These are phyloP conservation scores for Amphipoea lucens DNA, from an alignment of 2,888 invertebrate genomes.

Conservation along the genomic window DNA sequence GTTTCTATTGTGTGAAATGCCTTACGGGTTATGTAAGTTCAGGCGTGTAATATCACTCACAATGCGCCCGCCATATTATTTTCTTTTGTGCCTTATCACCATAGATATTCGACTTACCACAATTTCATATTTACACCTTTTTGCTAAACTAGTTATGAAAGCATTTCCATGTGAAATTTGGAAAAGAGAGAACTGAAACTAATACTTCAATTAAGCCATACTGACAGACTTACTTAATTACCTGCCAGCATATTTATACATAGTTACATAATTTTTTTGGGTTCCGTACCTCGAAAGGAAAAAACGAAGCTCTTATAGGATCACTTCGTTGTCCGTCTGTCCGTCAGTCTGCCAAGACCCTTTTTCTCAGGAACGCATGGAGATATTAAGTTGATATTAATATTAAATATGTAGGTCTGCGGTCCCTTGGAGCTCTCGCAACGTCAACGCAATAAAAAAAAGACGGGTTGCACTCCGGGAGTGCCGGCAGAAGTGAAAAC, in stretches of 20 bases:
- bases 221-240: not conserved
- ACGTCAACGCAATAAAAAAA: too few relatives aligned
- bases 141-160: slow-evolving; percentile 7
- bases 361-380: too few relatives aligned
- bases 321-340: too few relatives aligned
- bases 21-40: slow-evolving; percentile 56
- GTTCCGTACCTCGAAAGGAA: too few relatives aligned
- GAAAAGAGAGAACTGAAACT: not conserved
- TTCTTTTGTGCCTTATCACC: slow-evolving; percentile 33
- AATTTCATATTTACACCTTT: slow-evolving; percentile 15
- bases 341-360: too few relatives aligned
- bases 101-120: too few relatives aligned
- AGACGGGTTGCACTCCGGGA: too few relatives aligned
- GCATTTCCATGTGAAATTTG: not conserved
- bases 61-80: slow-evolving; percentile 38
- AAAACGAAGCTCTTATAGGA: too few relatives aligned
- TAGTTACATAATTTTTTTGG: not conserved
- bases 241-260: not conserved
- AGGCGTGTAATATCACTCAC: slow-evolving; percentile 34
- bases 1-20: slow-evolving; percentile 56
- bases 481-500: too few relatives aligned
- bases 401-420: too few relatives aligned
- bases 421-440: too few relatives aligned
- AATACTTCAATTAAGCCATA: not conserved
- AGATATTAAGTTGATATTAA: too few relatives aligned